Evolutionary conservation across 1,140 invertebrate genomes (phyloP).

Genomic region (Cydia amplana): DNA sequence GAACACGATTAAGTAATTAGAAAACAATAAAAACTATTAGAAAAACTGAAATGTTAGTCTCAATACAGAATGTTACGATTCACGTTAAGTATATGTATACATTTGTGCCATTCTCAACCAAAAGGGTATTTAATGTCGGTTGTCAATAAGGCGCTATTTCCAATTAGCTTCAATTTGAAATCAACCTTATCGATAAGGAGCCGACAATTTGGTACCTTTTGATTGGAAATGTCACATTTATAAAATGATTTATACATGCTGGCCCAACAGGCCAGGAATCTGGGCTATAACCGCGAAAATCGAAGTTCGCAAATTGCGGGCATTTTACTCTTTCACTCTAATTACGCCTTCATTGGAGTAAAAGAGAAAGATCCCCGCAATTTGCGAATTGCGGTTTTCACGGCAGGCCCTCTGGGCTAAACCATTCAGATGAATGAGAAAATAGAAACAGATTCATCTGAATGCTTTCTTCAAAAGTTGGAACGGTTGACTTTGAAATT

Average conservation of each 20-base stretch:
- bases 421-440: not conserved
- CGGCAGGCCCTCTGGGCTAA: not conserved
- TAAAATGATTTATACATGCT: not conserved
- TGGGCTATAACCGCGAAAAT: too few species aligned
- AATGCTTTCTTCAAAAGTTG: not conserved
- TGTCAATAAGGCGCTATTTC: too few species aligned
- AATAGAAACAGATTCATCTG: not conserved
- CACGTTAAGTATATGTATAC: not conserved
- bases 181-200: too few species aligned
- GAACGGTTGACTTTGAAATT: slow-evolving; percentile 4
- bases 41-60: not conserved
- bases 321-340: too few species aligned
- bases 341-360: too few species aligned
- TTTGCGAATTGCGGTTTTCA: too few species aligned
- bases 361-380: too few species aligned
- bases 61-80: not conserved
- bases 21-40: slow-evolving; percentile 1
- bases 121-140: too few species aligned
- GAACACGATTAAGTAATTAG: not conserved
- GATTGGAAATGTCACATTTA: not conserved
- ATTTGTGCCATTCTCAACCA: not conserved
- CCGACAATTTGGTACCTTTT: too few species aligned
- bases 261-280: not conserved
- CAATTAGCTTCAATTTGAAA: too few species aligned
- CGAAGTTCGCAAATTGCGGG: too few species aligned